Base-by-base conservation (phyloP, 2,888 invertebrate species). In the Periphyllus acericola region DNA sequence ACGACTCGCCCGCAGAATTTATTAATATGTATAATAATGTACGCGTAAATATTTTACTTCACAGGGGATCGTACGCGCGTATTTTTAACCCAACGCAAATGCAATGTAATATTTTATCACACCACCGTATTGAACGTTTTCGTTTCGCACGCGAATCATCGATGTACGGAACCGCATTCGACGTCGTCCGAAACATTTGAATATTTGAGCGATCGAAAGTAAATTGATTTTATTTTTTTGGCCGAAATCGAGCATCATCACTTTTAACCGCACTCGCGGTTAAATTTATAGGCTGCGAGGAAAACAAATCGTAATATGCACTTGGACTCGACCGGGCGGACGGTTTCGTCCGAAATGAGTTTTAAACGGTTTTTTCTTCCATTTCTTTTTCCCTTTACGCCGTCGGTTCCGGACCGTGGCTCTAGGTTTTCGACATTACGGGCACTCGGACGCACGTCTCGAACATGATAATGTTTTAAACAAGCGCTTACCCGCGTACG, bases 1-100 rank as follows among this genome's bases (percentile, higher is more conserved):
- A 80, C n/a, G n/a, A 40, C 40, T 66, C 68, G 19, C 36, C 66
- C 40, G 40, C 36, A 19, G 40, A 80, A 66, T 80, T 66, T 68
- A 66, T 80, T 60, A 6, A 60, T 52, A 79, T n/a, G n/a, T n/a
- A n/a, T n/a, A n/a, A 79, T 60, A 25, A 21, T 55, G 55, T 55
- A 55, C 17, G 21, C 55, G 5, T 21, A 19, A 9, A 40, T n/a
- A 40, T 40, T 40, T 5, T 40, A 40, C 40, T 40, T 9, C 9
- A 46, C 46, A 14, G 11, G 14, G 46, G 46, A 11, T 11, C 46
- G 46, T 46, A 14, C 46, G 14, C 46, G 3, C n/a, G n/a, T n/a
- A n/a, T n/a, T n/a, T n/a, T n/a, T 14, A 36, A 36, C 6, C 11
- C 3, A 46, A 46, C 46, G 36, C 36, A 36, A 46, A 46, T 46